Evolutionary conservation across 1,140 invertebrate genomes (phyloP).

Genomic region (Temnothorax longispinosus): DNA sequence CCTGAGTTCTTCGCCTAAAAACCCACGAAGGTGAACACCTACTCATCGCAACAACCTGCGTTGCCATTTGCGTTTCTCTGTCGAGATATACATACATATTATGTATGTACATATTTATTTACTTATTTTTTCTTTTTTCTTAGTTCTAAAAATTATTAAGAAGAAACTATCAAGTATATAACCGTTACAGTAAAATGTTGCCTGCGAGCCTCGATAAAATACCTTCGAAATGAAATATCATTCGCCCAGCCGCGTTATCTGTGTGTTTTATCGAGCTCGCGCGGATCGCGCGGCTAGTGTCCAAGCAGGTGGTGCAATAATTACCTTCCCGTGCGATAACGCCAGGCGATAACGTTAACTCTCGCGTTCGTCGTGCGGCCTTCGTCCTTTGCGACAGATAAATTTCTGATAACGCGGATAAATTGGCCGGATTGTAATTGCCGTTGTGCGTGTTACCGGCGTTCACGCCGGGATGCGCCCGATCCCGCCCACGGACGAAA

Average conservation of each 20-base stretch:
- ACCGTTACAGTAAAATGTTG: not conserved
- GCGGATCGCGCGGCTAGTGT: slow-evolving; percentile 50
- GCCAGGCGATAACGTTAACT: slow-evolving; percentile 71
- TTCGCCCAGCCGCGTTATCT: slow-evolving; percentile 24
- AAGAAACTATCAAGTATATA: not conserved
- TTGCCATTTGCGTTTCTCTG: not conserved
- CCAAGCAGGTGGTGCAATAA: slow-evolving; percentile 73
- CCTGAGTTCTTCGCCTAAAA: slow-evolving; percentile 28
- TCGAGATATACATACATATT: not conserved
- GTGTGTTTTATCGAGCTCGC: slow-evolving; percentile 53
- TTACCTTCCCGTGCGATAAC: slow-evolving; percentile 66
- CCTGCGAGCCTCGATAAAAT: not conserved
- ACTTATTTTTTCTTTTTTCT: not conserved
- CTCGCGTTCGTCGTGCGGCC: slow-evolving; percentile 56
- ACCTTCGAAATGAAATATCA: slow-evolving; percentile 36
- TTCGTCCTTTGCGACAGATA: slow-evolving; percentile 75
- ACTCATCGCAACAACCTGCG: not conserved
- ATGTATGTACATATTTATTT: not conserved
- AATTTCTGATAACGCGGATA: slow-evolving; percentile 82
- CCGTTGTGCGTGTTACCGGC: slow-evolving; percentile 83
- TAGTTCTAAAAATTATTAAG: not conserved
- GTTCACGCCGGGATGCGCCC: slow-evolving; percentile 58
- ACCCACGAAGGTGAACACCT: not conserved
- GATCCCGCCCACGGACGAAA: slow-evolving; percentile 36
- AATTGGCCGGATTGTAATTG: slow-evolving; percentile 85